A percentile compares a stretch with the other conserved stretches of the same genome.
These are phyloP conservation scores for Euplagia quadripunctaria DNA, from an alignment of 2,888 invertebrate genomes.

Conservation along the genomic window DNA sequence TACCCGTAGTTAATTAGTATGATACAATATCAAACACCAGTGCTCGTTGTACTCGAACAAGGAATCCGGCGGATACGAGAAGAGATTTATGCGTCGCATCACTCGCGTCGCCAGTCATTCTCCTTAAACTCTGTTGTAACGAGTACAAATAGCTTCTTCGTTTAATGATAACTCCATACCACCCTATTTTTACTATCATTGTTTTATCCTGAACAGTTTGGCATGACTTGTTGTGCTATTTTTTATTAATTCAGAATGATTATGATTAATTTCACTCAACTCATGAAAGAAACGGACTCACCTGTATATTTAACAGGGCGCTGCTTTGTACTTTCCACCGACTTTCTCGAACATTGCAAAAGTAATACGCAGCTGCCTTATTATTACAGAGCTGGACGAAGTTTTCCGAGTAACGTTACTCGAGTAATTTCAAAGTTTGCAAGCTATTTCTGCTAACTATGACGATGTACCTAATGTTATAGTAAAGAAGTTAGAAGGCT, in stretches of 20 bases:
- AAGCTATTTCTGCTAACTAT: not conserved
- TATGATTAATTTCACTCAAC: not conserved
- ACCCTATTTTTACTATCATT: too few species aligned
- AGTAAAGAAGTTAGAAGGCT: not conserved
- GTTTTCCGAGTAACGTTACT: conserved; percentile 20
- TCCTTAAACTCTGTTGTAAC: not conserved
- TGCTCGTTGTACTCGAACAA: not conserved
- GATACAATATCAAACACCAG: not conserved
- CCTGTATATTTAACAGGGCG: conserved; percentile 9
- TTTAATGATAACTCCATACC: not conserved
- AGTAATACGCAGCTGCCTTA: conserved; percentile 26
- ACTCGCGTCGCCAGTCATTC: not conserved
- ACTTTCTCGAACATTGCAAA: conserved; percentile 43
- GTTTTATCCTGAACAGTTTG: not conserved
- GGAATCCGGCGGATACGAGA: not conserved
- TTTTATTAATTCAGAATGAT: not conserved
- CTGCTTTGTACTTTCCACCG: conserved; percentile 31
- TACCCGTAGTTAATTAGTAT: not conserved
- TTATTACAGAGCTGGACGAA: conserved; percentile 11
- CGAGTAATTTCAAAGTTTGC: conserved; percentile 24
- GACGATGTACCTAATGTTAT: not conserved
- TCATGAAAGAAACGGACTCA: not conserved
- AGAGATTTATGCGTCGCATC: not conserved
- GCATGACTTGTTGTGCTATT: not conserved
- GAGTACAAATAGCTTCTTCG: not conserved